Evolutionary conservation across 2,797 vertebrate species (phyloP).

Genomic region (Xiphophorus birchmanni): DNA sequence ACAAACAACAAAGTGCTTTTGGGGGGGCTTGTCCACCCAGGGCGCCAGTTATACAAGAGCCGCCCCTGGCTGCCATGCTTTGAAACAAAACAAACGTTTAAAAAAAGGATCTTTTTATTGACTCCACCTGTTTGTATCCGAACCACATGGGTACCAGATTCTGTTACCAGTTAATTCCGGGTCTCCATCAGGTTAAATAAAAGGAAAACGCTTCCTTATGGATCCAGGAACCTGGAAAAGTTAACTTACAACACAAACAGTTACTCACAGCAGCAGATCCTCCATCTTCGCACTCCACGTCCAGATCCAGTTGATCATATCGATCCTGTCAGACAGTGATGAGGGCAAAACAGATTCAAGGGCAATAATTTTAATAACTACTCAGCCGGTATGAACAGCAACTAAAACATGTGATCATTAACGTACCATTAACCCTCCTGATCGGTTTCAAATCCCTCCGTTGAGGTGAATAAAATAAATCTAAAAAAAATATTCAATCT

Average conservation of each 20-base stretch:
- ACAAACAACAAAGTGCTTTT: neutral
- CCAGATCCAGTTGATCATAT: conserved; percentile 56
- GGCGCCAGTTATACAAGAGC: neutral
- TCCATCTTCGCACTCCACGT: conserved; percentile 65
- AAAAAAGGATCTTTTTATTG: too few species aligned
- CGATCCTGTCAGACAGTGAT: conserved; percentile 56
- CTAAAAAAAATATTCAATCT: neutral
- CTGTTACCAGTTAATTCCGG: neutral
- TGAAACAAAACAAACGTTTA: neutral
- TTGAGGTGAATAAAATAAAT: too few species aligned
- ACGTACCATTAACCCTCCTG: conserved; percentile 43
- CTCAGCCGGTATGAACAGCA: neutral
- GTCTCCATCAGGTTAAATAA: neutral
- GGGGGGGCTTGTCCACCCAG: neutral
- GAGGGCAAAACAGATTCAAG: neutral
- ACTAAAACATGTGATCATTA: neutral
- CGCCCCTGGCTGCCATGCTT: neutral
- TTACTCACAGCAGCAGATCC: conserved; percentile 55
- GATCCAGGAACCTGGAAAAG: neutral
- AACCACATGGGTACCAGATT: neutral
- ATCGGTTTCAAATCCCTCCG: neutral
- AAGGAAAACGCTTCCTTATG: neutral
- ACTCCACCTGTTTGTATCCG: too few species aligned
- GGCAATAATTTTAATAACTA: neutral
- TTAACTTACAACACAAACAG: neutral